These are phyloP conservation scores for Sebastes trivittatus DNA, from an alignment of 2,797 vertebrate genomes.

Conservation along the genomic window DNA sequence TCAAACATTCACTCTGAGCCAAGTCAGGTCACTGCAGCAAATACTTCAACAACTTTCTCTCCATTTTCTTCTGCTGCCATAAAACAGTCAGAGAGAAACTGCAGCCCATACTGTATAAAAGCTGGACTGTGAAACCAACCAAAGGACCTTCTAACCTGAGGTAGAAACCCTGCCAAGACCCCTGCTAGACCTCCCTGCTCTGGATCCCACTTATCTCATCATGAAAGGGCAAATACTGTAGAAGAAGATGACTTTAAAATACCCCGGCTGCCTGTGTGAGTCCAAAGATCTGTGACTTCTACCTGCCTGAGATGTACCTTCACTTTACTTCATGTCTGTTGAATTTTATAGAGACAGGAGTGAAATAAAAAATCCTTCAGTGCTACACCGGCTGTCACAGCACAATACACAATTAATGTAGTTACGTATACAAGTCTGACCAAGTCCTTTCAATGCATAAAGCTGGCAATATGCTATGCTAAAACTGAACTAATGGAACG, in stretches of 20 bases:
- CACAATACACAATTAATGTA: too few relatives aligned
- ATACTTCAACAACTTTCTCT: not conserved
- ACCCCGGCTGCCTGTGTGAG: not conserved
- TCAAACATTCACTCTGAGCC: not conserved
- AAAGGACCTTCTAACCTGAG: not conserved
- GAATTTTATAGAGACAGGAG: not conserved
- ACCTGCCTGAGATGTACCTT: not conserved
- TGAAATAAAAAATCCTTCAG: not conserved
- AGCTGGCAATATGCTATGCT: not conserved
- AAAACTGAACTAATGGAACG: too few relatives aligned
- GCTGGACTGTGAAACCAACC: not conserved
- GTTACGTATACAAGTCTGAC: not conserved
- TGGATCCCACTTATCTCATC: not conserved
- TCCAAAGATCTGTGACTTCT: not conserved
- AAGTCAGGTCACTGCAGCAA: not conserved
- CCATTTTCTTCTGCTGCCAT: not conserved
- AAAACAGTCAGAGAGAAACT: not conserved
- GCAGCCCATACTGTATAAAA: not conserved
- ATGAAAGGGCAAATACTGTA: slow-evolving; percentile 8
- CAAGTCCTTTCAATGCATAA: not conserved
- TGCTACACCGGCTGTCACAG: too few relatives aligned
- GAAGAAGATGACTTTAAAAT: not conserved
- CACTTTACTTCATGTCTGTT: not conserved
- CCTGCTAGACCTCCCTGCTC: not conserved
- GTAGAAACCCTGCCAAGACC: not conserved